Evolutionary conservation across 1,140 invertebrate species (phyloP), one percentile per base, ranked within the genome.

Genomic region (Pantala flavescens): DNA sequence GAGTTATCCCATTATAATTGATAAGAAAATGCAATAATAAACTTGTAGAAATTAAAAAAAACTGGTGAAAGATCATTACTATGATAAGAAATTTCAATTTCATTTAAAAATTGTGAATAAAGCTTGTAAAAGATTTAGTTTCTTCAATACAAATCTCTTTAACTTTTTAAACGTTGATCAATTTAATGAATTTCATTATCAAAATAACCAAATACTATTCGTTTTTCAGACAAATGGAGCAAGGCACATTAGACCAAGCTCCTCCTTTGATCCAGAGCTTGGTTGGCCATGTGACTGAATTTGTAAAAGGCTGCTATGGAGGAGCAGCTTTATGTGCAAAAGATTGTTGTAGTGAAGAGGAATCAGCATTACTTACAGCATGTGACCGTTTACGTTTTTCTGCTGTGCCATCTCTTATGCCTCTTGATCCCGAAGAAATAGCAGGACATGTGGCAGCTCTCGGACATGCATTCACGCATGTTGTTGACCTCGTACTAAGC

Each of bases 401-500:
- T 42, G 49, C 71, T 71, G 71, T 21, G 49, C 23, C 72, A n/a
- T 63, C 76, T 28, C 43, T 43, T 16, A 24, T 70, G 19, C 74
- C 71, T 16, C 72, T 75, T 10, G 73, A 76, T 43, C 75, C 73
- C 0, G 75, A 77, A 77, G 24, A 81, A 21, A 43, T 80, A 2
- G 55, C 75, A 12, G 55, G 73, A 7, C 73, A 78, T 77, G 74
- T 84, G 75, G 80, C 80, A 21, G 79, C 78, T 43, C 78, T 86
- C 10, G 82, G 81, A 7, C 80, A 82, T 55, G 78, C 81, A 11
- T 84, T 84, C 77, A 82, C 84, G 19, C 81, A 81, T 28, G 78
- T 85, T 36, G 81, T 85, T 9, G 85, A 86, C 77, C 80, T 82
- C 24, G 78, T 82, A 36, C 79, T 84, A 24, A 77, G 77, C 71